Percentiles rank a stretch among this genome's conserved stretches.
Conservation (phyloP, 2,113 vertebrate genomes). For the Taxidea taxus region DNA sequence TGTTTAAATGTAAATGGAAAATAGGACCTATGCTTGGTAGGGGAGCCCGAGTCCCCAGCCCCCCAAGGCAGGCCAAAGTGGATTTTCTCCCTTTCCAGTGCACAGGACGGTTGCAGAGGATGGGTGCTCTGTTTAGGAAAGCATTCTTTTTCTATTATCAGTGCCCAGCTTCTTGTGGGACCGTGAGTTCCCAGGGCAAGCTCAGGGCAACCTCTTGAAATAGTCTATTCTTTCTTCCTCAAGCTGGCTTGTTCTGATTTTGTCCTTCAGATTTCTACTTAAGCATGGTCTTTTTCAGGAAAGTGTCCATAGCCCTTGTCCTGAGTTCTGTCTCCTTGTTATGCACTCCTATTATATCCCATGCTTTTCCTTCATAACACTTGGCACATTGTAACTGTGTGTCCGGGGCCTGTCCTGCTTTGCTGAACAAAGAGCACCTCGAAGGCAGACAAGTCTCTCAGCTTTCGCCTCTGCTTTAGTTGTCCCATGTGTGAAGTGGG, state of each 20-base stretch:
- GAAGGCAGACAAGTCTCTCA: neutral
- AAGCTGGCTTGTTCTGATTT: neutral
- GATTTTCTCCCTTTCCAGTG: neutral
- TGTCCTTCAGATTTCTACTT: neutral
- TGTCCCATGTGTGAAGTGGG: neutral
- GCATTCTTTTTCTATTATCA: neutral
- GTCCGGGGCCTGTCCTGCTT: neutral
- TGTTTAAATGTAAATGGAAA: conserved; percentile 23
- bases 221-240: neutral
- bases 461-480: neutral
- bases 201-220: neutral
- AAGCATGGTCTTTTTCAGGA: neutral
- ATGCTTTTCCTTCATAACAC: neutral
- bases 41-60: neutral
- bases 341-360: neutral
- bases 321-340: neutral
- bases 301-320: neutral
- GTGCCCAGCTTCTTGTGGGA: neutral
- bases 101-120: neutral
- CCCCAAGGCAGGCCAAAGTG: neutral
- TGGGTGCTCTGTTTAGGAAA: neutral
- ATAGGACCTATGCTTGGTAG: neutral
- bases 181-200: neutral
- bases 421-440: neutral
- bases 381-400: too few species aligned